Conservation (phyloP, 2,888 invertebrate species). For the Brenthis ino region DNA sequence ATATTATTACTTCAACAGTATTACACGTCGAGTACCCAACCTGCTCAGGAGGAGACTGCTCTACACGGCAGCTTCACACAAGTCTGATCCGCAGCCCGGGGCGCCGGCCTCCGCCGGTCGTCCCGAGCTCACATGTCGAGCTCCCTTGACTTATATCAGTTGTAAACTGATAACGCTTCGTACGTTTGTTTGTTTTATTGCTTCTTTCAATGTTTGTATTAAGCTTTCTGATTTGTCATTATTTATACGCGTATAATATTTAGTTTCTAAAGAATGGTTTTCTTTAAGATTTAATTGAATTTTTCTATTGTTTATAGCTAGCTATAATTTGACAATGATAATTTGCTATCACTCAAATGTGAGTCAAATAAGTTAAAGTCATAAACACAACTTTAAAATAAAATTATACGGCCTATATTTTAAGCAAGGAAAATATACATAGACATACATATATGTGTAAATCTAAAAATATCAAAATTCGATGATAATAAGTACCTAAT, state of each 20-base stretch:
- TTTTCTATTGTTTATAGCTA: too few species aligned
- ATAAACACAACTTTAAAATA: constrained; percentile 5
- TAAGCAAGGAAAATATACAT: neutral
- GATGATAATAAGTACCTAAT: too few species aligned
- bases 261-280: too few species aligned
- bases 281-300: too few species aligned
- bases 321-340: neutral
- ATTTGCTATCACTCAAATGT: neutral
- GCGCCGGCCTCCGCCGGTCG: constrained; percentile 59
- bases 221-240: neutral
- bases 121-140: constrained; percentile 60
- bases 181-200: neutral
- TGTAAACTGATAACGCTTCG: constrained; percentile 49
- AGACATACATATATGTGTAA: too few species aligned
- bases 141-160: constrained; percentile 65
- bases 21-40: constrained; percentile 89
- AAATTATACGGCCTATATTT: constrained; percentile 8
- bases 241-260: neutral
- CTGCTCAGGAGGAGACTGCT: constrained; percentile 85
- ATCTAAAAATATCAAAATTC: too few species aligned
- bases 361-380: neutral
- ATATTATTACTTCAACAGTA: constrained; percentile 78
- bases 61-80: constrained; percentile 92
- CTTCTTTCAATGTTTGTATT: neutral
- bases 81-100: constrained; percentile 85